Base-by-base conservation (phyloP, 2,113 vertebrate species). In the Globicephala melas region DNA sequence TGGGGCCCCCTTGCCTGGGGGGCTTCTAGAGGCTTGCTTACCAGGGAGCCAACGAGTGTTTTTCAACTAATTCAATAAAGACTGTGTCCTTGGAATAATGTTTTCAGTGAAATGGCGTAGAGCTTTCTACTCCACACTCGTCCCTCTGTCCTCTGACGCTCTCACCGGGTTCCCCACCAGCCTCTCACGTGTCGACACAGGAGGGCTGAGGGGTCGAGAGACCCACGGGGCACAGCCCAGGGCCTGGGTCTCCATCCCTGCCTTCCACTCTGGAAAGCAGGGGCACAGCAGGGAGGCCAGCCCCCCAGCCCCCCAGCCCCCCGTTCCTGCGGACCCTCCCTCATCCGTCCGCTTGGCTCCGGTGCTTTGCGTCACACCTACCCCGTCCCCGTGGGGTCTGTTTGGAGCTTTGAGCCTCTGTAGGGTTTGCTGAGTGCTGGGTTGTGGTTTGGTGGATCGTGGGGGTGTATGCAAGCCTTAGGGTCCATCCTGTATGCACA, bases 401-500 rank as follows among this genome's bases (percentile, higher is more conserved):
- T n/a, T 0, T 21, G 47, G 73, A 0, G 28, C 44, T 28, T 1
- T 2, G 10, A 3, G 0, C 0, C 14, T 50, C 74, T 20, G 41
- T 31, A 9, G 17, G 17, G 0, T 20, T 10, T 18, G 14, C 44
- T 1, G 31, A 5, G 20, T 4, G 76, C 6, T 0, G 31, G 47
- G 73, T 0, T 28, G 73, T 5, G 73, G 73, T 10, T 44, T 76
- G 74, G 74, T 0, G 36, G 36, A 0, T 3, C 21, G 38, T 33
- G 76, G 76, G 47, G 47, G 76, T 21, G 31, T 3, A 21, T 80
- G 33, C 20, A 2, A 3, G 12, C 98, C 98, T 98, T 89, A 91
- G 87, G 96, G 95, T 96, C 97, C 97, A 2, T 97, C 97, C 98
- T 13, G 96, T 96, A 97, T 98, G 95, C 98, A 84, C 98, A 99